Evolutionary conservation across 2,888 invertebrate genomes (phyloP).

Genomic region (Hypsopygia costalis): DNA sequence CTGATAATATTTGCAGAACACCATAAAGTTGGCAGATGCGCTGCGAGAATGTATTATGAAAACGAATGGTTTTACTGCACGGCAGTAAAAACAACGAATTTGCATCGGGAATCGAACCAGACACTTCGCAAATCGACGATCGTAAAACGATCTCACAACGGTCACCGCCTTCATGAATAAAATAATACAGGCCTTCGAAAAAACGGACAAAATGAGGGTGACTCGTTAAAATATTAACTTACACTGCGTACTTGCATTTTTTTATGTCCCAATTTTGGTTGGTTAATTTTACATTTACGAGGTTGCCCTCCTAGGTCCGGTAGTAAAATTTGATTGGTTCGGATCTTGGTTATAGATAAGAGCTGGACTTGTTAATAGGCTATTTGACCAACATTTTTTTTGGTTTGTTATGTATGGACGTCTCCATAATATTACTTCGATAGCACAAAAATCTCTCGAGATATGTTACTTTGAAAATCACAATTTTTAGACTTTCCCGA

Average conservation of each 20-base stretch:
- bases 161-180: constrained; percentile 64
- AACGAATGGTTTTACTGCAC: constrained; percentile 55
- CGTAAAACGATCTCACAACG: constrained; percentile 62
- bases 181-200: constrained; percentile 28
- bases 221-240: constrained; percentile 33
- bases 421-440: too few relatives aligned
- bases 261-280: neutral
- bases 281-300: neutral
- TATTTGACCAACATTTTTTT: too few relatives aligned
- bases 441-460: too few relatives aligned
- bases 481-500: too few relatives aligned
- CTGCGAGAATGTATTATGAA: constrained; percentile 55
- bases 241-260: constrained; percentile 8
- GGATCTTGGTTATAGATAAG: too few relatives aligned
- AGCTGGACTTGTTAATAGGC: too few relatives aligned
- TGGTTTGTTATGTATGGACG: too few relatives aligned
- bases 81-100: constrained; percentile 59
- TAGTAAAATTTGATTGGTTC: neutral
- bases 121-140: constrained; percentile 61
- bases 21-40: constrained; percentile 42
- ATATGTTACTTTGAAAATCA: too few relatives aligned
- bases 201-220: constrained; percentile 23
- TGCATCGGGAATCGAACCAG: constrained; percentile 63
- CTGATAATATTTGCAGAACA: constrained; percentile 48
- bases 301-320: neutral